These are phyloP conservation scores for Digitonthophagus gazella DNA, from an alignment of 2,888 invertebrate genomes.

Conservation along the genomic window DNA sequence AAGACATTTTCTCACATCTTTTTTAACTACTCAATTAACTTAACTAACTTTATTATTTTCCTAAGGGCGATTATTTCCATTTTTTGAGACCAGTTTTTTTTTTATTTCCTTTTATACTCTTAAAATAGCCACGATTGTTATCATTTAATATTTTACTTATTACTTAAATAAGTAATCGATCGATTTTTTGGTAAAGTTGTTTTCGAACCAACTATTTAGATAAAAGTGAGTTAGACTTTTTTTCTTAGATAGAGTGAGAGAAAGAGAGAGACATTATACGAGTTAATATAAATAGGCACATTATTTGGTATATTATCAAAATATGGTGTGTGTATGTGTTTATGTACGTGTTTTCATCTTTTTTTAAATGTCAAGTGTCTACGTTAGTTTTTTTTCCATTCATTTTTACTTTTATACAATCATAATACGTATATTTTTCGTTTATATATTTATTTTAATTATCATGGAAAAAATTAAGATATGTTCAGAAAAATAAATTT, in stretches of 20 bases:
- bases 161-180: too few species aligned
- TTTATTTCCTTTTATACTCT: slow-evolving; percentile 3
- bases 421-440: neutral
- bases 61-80: neutral
- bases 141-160: neutral
- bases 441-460: neutral
- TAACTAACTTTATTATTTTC: too few species aligned
- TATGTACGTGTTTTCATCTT: neutral
- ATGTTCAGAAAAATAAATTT: neutral
- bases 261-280: too few species aligned
- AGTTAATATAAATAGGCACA: slow-evolving; percentile 35
- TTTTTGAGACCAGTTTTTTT: slow-evolving; percentile 12
- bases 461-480: neutral
- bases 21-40: too few species aligned
- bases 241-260: too few species aligned
- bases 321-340: slow-evolving; percentile 27
- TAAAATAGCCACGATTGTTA: slow-evolving; percentile 2
- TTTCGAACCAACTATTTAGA: neutral
- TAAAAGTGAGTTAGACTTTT: too few species aligned
- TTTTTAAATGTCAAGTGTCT: slow-evolving; percentile 11
- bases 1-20: slow-evolving; percentile 3
- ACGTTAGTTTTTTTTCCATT: neutral
- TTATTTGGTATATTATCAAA: slow-evolving; percentile 38
- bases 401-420: neutral
- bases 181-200: slow-evolving; percentile 2